Evolutionary conservation across 2,888 invertebrate species (phyloP).

Genomic region (Amphipoea oculea): DNA sequence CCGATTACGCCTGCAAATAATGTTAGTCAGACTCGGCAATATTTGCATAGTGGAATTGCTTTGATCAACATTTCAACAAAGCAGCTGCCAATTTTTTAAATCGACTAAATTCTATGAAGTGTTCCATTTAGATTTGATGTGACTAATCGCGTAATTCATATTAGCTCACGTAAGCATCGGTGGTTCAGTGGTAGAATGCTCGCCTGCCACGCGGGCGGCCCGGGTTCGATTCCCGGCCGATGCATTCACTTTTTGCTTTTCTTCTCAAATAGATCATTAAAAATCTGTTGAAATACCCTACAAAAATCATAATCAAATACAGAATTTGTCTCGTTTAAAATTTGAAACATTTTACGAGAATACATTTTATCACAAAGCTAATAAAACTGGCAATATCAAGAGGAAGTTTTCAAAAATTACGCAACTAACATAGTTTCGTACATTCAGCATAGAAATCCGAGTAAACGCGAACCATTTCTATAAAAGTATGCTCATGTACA

Average conservation of each 20-base stretch:
- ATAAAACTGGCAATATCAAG: background rate
- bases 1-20: slow-evolving; percentile 24
- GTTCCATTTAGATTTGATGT: background rate
- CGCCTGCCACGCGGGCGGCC: slow-evolving; percentile 91
- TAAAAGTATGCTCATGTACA: slow-evolving; percentile 44
- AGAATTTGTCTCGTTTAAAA: background rate
- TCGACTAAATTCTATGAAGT: background rate
- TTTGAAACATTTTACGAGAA: background rate
- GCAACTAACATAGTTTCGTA: slow-evolving; percentile 5
- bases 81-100: slow-evolving; percentile 11
- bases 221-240: slow-evolving; percentile 90
- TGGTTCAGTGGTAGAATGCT: slow-evolving; percentile 91
- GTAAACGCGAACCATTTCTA: slow-evolving; percentile 31
- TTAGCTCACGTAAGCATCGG: slow-evolving; percentile 79
- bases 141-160: background rate
- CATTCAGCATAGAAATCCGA: slow-evolving; percentile 35
- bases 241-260: slow-evolving; percentile 72
- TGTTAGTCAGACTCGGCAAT: slow-evolving; percentile 24
- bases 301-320: background rate
- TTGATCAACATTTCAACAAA: slow-evolving; percentile 37
- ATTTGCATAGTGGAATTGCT: slow-evolving; percentile 42
- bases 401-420: slow-evolving; percentile 12
- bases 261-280: accelerated
- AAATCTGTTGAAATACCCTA: background rate
- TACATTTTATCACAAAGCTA: background rate